Evolutionary conservation across 1,140 invertebrate genomes (phyloP).

Genomic region (Sycobia sp.): DNA sequence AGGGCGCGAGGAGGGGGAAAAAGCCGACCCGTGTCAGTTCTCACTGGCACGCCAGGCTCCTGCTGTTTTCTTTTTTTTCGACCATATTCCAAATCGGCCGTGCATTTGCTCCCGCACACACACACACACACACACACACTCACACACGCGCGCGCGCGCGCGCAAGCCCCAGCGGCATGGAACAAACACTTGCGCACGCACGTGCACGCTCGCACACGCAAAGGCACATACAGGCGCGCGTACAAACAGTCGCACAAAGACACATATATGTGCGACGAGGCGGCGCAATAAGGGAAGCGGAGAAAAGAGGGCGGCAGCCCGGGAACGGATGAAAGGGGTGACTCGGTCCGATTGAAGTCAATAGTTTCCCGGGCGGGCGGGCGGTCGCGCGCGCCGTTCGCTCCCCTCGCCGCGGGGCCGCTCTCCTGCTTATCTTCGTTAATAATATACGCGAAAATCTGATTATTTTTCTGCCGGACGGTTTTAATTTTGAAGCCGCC

Average conservation of each 20-base stretch:
- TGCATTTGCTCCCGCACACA: conserved; percentile 24
- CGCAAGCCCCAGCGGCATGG: conserved; percentile 13
- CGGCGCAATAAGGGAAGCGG: too few species aligned
- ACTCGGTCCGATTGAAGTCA: conserved; percentile 53
- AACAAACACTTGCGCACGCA: background rate
- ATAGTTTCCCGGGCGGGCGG: conserved; percentile 47
- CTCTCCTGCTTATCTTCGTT: conserved; percentile 48
- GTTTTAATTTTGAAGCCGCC: conserved; percentile 57
- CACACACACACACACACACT: too few species aligned
- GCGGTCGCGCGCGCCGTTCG: conserved; percentile 5
- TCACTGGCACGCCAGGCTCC: conserved; percentile 1
- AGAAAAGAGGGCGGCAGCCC: background rate
- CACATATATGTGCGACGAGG: too few species aligned
- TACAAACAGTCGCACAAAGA: background rate
- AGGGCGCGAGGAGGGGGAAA: too few species aligned
- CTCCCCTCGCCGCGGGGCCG: background rate
- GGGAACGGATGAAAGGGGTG: conserved; percentile 34
- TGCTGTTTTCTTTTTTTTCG: background rate
- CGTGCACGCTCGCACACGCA: too few species aligned
- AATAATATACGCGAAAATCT: conserved; percentile 60
- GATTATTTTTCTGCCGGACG: conserved; percentile 59
- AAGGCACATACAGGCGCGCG: background rate
- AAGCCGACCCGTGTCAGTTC: background rate
- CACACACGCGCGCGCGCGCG: conserved; percentile 2
- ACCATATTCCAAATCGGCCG: conserved; percentile 29